These are phyloP conservation scores for Oophaga sylvatica DNA, from an alignment of 2,797 vertebrate species.

Conservation along the genomic window DNA sequence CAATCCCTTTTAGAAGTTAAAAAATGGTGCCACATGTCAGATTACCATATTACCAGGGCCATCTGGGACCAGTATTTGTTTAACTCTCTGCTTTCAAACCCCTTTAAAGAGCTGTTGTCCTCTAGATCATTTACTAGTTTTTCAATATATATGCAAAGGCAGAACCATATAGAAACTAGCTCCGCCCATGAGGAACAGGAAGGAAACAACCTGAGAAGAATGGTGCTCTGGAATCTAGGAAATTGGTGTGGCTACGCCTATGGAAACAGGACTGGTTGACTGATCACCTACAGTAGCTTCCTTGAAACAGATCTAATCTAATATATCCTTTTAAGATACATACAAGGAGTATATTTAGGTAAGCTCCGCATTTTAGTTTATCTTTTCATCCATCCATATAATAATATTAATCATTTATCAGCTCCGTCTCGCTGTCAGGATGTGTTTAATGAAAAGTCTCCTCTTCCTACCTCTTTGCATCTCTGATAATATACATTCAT, in stretches of 20 bases:
- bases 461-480: neutral
- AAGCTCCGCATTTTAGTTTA: neutral
- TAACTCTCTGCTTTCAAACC: too few relatives aligned
- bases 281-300: neutral
- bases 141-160: too few relatives aligned
- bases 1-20: too few relatives aligned
- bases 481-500: conserved; percentile 6
- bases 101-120: too few relatives aligned
- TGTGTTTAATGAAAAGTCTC: neutral
- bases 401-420: neutral
- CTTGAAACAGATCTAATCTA: neutral
- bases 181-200: too few relatives aligned
- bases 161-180: too few relatives aligned
- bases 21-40: too few relatives aligned
- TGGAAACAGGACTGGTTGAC: neutral
- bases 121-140: too few relatives aligned
- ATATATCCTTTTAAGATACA: neutral
- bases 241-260: neutral
- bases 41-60: too few relatives aligned
- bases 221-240: too few relatives aligned
- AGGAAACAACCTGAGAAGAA: too few relatives aligned
- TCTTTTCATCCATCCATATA: neutral
- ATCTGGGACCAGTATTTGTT: too few relatives aligned
- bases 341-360: neutral
- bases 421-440: neutral